Evolutionary conservation across 2,888 invertebrate species (phyloP), one percentile per base, ranked within the genome.

Genomic region (Itoplectis maculator): DNA sequence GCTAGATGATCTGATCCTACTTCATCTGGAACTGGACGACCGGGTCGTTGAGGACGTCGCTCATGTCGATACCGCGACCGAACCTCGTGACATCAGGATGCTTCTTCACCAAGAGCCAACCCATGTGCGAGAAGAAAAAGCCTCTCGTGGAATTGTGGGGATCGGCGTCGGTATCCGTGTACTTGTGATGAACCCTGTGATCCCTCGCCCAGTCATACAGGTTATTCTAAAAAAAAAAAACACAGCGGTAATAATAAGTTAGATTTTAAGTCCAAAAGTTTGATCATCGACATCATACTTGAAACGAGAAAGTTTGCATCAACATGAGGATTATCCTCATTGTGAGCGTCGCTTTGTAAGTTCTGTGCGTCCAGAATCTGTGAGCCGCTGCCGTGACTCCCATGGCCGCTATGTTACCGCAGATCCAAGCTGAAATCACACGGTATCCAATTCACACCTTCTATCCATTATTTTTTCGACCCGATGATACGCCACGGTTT

Each of bases 111-210:
- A 98, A 94, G 85, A 99, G 93, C 99, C 99, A 99, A 23, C 99
- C 99, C 91, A 98, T 96, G 92, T 99, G 99, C 0, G 98, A 96
- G 93, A 98, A 99, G 94, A 99, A 98, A 94, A 99, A 98, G 0
- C 99, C 99, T 81, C 98, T 94, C 45, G 94, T 94, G 0, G 97
- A 96, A 90, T 98, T 98, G 92, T 98, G 98, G 0, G 98, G 98
- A 93, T 98, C 98, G 0, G 98, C 98, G 90, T 97, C 95, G 0
- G 97, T 97, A 88, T 97, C 97, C 23, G 96, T 96, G 93, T 96
- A 98, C 93, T 98, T 98, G 92, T 98, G 98, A 92, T 98, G 98
- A 5, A 97, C 97, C 85, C 97, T 94, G 92, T 97, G 97, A 92
- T 97, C 96, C 61, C 96, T 94, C 0, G 95, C 96, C 98, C 98